Evolutionary conservation across 2,113 vertebrate species (phyloP).

Genomic region (Laticauda laticaudata): DNA sequence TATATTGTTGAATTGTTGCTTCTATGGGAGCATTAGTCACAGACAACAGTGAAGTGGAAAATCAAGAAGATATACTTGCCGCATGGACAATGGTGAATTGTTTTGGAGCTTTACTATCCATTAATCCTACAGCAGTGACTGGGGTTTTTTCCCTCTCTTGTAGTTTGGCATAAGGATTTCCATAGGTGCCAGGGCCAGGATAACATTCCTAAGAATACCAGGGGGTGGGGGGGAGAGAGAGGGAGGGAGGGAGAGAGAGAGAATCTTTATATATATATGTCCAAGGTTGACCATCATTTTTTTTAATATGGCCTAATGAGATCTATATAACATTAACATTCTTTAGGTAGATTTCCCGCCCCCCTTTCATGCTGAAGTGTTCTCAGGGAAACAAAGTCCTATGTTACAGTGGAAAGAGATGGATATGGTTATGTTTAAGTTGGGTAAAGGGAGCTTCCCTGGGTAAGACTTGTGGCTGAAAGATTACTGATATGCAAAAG

Average conservation of each 20-base stretch:
- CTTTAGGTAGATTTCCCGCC: background rate
- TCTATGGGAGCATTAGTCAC: background rate
- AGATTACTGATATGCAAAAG: background rate
- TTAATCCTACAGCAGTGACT: constrained; percentile 43
- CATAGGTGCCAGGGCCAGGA: constrained; percentile 74
- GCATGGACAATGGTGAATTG: background rate
- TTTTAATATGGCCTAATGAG: background rate
- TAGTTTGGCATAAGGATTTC: constrained; percentile 62
- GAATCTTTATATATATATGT: too few species aligned
- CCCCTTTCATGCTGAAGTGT: background rate
- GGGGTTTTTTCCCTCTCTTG: constrained; percentile 59
- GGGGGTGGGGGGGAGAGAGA: background rate
- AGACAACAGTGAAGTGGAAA: background rate
- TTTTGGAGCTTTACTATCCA: constrained; percentile 50
- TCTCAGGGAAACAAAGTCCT: background rate
- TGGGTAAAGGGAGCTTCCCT: background rate
- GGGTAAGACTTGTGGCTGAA: too few species aligned
- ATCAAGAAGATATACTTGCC: constrained; percentile 19
- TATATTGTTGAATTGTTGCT: background rate
- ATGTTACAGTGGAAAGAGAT: background rate
- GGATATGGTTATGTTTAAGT: background rate
- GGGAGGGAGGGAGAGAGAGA: background rate
- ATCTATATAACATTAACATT: background rate
- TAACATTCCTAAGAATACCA: constrained; percentile 51
- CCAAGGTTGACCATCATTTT: background rate